Evolutionary conservation across 2,113 vertebrate genomes (phyloP).

Genomic region (Nibea coibor): DNA sequence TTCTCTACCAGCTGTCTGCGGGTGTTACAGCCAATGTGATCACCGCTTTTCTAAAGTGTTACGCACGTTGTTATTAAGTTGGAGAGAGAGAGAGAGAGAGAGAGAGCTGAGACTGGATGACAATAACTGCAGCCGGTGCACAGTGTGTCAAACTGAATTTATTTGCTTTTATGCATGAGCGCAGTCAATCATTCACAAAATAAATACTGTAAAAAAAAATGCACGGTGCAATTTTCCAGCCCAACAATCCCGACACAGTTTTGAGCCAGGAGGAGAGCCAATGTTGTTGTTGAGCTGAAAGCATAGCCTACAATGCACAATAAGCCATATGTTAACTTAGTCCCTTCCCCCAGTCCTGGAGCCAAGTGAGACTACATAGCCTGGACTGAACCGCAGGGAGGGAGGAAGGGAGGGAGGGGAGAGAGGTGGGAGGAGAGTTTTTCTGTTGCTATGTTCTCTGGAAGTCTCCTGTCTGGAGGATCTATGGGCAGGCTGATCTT

Average conservation of each 20-base stretch:
- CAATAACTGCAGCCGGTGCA: slow-evolving; percentile 19
- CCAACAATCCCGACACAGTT: neutral
- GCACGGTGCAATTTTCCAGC: slow-evolving; percentile 7
- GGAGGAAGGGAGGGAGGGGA: slow-evolving; percentile 21
- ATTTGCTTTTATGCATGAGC: slow-evolving; percentile 3
- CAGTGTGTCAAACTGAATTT: slow-evolving; percentile 20
- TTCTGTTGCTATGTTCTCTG: slow-evolving; percentile 78
- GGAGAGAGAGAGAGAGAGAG: slow-evolving; percentile 8
- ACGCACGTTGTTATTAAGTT: slow-evolving; percentile 57
- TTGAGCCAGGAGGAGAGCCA: slow-evolving; percentile 1
- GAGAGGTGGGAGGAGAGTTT: slow-evolving; percentile 69
- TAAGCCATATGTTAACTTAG: slow-evolving; percentile 72
- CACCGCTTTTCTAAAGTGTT: slow-evolving; percentile 42
- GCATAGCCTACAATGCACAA: slow-evolving; percentile 70
- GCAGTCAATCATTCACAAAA: slow-evolving; percentile 12
- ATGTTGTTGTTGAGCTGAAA: slow-evolving; percentile 51
- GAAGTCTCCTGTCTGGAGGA: slow-evolving; percentile 72
- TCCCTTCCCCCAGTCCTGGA: slow-evolving; percentile 70
- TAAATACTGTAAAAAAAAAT: neutral
- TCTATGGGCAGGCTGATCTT: slow-evolving; percentile 66
- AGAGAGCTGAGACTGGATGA: neutral
- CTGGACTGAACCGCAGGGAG: slow-evolving; percentile 72
- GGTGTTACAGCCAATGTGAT: slow-evolving; percentile 37
- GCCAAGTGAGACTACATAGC: slow-evolving; percentile 63
- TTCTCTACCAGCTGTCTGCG: slow-evolving; percentile 62